Conservation (phyloP, 30 jellyfish, hydroid and myxozoan species). For the Catostylus mosaicus region DNA sequence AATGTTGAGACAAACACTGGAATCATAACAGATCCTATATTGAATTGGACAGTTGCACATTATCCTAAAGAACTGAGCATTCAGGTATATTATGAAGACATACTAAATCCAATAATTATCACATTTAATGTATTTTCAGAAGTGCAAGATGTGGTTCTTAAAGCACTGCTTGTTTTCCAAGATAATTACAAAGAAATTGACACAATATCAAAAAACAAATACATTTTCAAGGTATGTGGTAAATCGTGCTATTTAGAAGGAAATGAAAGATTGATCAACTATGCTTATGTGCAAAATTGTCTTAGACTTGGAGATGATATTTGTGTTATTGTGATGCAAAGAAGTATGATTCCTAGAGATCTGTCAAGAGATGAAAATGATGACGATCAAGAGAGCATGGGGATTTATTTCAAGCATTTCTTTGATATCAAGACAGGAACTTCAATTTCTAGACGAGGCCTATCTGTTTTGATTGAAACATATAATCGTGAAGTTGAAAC, state of each 20-base stretch:
- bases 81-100: conserved; percentile 49
- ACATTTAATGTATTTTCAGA: conserved; percentile 48
- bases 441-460: conserved; percentile 87
- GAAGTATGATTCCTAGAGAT: conserved; percentile 49
- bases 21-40: conserved; percentile 49
- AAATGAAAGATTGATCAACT: conserved; percentile 69
- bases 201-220: conserved; percentile 66
- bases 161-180: conserved; percentile 46
- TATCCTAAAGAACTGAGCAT: conserved; percentile 20
- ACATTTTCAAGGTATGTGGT: conserved; percentile 80
- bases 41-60: conserved; percentile 17
- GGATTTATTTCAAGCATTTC: conserved; percentile 81
- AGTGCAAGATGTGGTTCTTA: conserved; percentile 67
- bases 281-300: conserved; percentile 77
- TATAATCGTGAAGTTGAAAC: conserved; percentile 83
- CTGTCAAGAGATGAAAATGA: conserved; percentile 80
- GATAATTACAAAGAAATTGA: conserved; percentile 69
- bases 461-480: conserved; percentile 84
- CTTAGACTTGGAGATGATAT: conserved; percentile 58
- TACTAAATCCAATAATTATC: conserved; percentile 21
- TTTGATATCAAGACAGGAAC: conserved; percentile 60
- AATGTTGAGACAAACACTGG: conserved; percentile 82
- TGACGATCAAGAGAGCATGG: conserved; percentile 74
- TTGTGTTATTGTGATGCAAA: conserved; percentile 46
- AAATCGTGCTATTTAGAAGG: conserved; percentile 79